phyloP scores from a whole-genome alignment of 2,888 invertebrate genomes.

The Caenorhabditis zanzibari region DNA sequence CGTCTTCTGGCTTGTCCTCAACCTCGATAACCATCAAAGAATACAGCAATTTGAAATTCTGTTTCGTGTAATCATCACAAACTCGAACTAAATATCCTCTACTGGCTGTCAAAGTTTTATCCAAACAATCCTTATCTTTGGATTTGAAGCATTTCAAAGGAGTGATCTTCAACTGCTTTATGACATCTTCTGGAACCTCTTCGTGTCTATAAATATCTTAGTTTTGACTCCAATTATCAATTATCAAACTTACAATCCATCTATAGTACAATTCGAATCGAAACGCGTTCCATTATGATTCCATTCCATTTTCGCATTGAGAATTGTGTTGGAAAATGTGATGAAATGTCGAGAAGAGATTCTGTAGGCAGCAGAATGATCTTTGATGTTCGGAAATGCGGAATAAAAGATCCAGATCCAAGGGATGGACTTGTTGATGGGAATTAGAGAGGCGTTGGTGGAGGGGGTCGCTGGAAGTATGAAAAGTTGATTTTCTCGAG shows the following conservation, averaged over 20 bases:
- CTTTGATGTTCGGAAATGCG: background rate
- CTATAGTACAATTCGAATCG: background rate
- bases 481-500: too few relatives aligned
- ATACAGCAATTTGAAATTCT: background rate
- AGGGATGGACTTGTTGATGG: background rate
- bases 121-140: background rate
- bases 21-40: background rate
- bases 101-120: background rate
- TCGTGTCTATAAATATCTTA: background rate
- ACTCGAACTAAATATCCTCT: background rate
- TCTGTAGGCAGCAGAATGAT: background rate
- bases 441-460: background rate
- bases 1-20: background rate
- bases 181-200: background rate
- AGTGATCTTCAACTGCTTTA: background rate
- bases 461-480: background rate
- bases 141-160: background rate
- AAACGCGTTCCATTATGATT: background rate
- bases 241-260: background rate
- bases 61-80: background rate
- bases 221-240: background rate
- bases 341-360: background rate
- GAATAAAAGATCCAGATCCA: background rate
- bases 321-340: background rate
- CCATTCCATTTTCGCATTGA: background rate